Percentiles rank a stretch among this genome's conserved stretches.
phyloP scores from a whole-genome alignment of 2,113 vertebrate species.

The Gasterosteus aculeatus region DNA sequence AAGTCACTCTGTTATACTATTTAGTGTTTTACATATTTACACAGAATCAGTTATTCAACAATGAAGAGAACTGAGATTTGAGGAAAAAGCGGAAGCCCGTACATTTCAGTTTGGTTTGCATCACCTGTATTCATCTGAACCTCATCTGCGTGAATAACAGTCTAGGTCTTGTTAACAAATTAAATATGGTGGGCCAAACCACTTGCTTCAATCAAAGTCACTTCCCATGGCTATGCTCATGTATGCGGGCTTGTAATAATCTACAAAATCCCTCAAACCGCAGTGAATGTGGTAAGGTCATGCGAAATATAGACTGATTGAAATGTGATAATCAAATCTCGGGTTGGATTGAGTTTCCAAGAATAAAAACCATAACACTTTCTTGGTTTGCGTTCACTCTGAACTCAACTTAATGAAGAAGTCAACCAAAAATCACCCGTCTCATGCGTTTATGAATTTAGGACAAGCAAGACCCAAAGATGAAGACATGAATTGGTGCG shows the following conservation, averaged over 20 bases:
- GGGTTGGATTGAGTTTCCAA: conserved; percentile 1
- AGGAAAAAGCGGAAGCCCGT: background rate
- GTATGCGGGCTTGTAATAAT: conserved; percentile 29
- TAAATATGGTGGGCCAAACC: conserved; percentile 27
- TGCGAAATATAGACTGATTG: conserved; percentile 30
- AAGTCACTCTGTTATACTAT: conserved; percentile 73
- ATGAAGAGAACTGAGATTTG: conserved; percentile 36
- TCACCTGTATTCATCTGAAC: conserved; percentile 26
- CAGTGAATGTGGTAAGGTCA: conserved; percentile 28
- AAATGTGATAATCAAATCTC: background rate
- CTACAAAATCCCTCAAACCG: conserved; percentile 33
- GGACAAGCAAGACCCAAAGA: conserved; percentile 25
- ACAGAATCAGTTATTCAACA: conserved; percentile 54
- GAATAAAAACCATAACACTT: conserved; percentile 8
- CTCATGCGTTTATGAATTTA: conserved; percentile 45
- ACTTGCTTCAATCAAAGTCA: conserved; percentile 20
- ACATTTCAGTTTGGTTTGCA: conserved; percentile 36
- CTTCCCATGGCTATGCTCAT: conserved; percentile 14
- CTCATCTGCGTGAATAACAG: conserved; percentile 57
- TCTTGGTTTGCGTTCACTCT: conserved; percentile 17
- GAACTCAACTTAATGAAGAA: conserved; percentile 9
- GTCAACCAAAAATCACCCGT: conserved; percentile 6
- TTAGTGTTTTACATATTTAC: conserved; percentile 80
- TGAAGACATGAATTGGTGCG: conserved; percentile 23
- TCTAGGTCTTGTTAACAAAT: conserved; percentile 37